phyloP scores from a whole-genome alignment of 2,113 vertebrate species.

The Progne subis region DNA sequence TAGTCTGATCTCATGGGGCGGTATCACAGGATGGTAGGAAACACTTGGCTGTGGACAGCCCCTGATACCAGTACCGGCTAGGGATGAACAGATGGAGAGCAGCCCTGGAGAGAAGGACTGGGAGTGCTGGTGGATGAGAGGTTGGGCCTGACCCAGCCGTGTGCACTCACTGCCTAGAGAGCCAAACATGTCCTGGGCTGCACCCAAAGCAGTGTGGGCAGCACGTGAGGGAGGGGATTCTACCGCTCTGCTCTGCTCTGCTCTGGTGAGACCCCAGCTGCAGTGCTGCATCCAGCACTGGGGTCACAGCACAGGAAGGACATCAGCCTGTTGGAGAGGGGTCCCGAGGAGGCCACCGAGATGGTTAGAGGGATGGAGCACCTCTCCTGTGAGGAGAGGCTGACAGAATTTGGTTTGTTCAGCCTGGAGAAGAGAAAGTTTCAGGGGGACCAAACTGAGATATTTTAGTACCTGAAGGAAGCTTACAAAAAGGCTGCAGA shows the following conservation, averaged over 20 bases:
- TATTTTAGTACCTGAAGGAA: neutral
- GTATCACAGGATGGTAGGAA: neutral
- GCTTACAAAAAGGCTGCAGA: neutral
- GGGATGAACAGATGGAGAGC: fast-evolving
- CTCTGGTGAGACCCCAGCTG: neutral
- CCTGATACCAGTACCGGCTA: fast-evolving
- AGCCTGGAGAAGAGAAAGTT: neutral
- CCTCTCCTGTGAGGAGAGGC: neutral
- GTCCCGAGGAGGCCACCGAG: neutral
- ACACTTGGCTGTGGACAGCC: neutral
- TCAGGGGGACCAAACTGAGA: neutral
- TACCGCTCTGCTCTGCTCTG: neutral
- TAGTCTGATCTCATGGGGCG: neutral
- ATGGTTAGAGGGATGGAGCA: neutral
- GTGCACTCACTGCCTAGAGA: neutral
- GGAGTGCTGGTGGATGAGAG: neutral
- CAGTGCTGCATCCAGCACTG: fast-evolving
- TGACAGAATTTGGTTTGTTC: neutral
- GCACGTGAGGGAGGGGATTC: neutral
- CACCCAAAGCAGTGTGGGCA: neutral
- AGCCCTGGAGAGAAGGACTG: neutral
- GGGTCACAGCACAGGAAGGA: neutral
- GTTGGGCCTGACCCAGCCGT: neutral
- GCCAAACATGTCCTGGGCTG: neutral
- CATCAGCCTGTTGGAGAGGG: fast-evolving